Evolutionary conservation across 2,113 vertebrate species (phyloP).

Genomic region (Notiomystis cincta): DNA sequence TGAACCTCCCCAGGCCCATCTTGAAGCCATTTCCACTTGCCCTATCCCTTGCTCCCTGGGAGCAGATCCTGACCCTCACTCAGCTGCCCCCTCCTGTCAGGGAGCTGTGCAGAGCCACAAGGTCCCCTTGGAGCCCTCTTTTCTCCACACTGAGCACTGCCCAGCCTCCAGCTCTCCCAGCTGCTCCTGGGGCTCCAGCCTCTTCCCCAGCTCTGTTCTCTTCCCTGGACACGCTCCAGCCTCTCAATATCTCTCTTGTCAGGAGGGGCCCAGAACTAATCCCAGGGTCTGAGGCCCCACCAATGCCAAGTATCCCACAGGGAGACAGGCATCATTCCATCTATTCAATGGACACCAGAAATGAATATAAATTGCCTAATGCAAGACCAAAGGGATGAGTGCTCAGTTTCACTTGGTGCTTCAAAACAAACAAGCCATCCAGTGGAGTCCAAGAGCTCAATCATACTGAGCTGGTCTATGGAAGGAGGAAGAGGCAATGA

Average conservation of each 20-base stretch:
- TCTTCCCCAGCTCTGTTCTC: background rate
- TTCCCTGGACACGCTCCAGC: accelerated
- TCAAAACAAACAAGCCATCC: background rate
- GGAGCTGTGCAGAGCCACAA: accelerated
- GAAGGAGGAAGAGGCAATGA: background rate
- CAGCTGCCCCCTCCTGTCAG: background rate
- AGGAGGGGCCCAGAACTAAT: background rate
- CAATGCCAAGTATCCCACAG: accelerated
- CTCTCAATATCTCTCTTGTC: too few species aligned
- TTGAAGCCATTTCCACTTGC: background rate
- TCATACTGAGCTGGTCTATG: background rate
- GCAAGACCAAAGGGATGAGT: background rate
- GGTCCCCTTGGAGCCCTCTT: background rate
- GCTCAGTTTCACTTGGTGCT: background rate
- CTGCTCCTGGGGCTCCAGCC: background rate
- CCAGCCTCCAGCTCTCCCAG: background rate
- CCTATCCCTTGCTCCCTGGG: background rate
- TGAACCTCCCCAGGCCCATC: background rate
- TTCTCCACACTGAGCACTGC: background rate
- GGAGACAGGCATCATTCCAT: background rate
- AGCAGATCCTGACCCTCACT: background rate
- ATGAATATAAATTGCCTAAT: background rate
- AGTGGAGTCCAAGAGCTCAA: background rate
- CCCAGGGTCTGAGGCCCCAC: background rate
- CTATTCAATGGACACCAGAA: background rate